Conservation (phyloP, 2,113 vertebrate genomes). For the Solea solea region DNA sequence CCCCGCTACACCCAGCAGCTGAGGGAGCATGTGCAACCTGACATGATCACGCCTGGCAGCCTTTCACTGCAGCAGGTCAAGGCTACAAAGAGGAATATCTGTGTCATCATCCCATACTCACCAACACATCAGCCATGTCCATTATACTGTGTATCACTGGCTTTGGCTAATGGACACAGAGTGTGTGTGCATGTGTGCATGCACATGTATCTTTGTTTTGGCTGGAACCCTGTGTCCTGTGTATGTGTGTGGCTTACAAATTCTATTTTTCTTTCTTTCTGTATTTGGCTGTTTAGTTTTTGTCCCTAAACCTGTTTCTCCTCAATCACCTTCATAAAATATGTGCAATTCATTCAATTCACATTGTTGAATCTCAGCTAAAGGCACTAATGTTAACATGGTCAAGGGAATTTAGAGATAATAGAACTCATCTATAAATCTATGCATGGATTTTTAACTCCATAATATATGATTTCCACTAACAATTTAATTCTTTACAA, state of each 20-base stretch:
- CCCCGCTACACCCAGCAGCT: conserved; percentile 84
- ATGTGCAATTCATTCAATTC: conserved; percentile 23
- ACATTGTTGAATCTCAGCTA: conserved; percentile 40
- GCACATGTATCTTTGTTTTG: conserved; percentile 41
- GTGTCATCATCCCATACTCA: conserved; percentile 82
- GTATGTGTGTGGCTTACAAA: background rate
- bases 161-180: conserved; percentile 70
- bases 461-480: conserved; percentile 47
- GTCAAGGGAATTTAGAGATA: conserved; percentile 49
- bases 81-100: conserved; percentile 81
- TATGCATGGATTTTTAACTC: conserved; percentile 40
- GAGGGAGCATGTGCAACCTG: conserved; percentile 84
- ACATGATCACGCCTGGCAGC: conserved; percentile 88
- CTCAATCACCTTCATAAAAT: conserved; percentile 5
- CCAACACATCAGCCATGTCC: conserved; percentile 78
- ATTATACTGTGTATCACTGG: conserved; percentile 67
- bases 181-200: conserved; percentile 47
- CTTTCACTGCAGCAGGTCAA: conserved; percentile 91
- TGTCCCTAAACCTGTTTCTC: conserved; percentile 17
- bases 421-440: conserved; percentile 57
- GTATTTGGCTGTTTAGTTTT: conserved; percentile 21
- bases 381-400: conserved; percentile 48
- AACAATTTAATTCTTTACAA: conserved; percentile 54
- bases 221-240: conserved; percentile 6
- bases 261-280: conserved; percentile 19